phyloP scores from a whole-genome alignment of 2,113 vertebrate species.

The Falco punctatus region DNA sequence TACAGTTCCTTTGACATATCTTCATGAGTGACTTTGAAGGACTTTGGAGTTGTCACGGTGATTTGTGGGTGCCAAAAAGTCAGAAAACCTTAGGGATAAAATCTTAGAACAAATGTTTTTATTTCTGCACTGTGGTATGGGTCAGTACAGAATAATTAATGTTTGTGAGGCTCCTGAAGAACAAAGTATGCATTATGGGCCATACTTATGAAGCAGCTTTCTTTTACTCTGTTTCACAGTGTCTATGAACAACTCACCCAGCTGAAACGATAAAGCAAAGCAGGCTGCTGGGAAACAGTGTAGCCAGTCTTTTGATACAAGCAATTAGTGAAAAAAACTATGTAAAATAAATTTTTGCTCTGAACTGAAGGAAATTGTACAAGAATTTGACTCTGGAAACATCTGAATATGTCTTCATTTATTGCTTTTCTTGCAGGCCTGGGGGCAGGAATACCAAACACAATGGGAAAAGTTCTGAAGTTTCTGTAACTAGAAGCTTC shows the following conservation, averaged over 20 bases:
- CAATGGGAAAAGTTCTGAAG: conserved; percentile 33
- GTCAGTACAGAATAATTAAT: not conserved
- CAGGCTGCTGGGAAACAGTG: not conserved
- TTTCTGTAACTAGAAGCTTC: conserved; percentile 19
- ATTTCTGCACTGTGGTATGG: not conserved
- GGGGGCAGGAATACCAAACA: conserved; percentile 7
- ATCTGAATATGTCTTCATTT: conserved; percentile 18
- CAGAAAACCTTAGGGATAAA: conserved; percentile 23
- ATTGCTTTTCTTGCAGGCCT: conserved; percentile 24
- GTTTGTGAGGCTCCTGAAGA: not conserved
- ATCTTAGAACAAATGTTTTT: conserved; percentile 11
- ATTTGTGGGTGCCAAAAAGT: conserved; percentile 20
- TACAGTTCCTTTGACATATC: conserved; percentile 15
- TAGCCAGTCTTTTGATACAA: not conserved
- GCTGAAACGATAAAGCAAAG: not conserved
- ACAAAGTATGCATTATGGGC: not conserved
- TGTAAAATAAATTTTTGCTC: not conserved
- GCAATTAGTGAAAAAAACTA: not conserved
- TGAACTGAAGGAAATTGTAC: not conserved
- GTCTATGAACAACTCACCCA: not conserved
- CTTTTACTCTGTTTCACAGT: not conserved
- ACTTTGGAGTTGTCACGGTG: not conserved
- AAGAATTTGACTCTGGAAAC: conserved; percentile 15
- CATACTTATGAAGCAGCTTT: not conserved
- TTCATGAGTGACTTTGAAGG: conserved; percentile 8